A percentile compares a stretch with the other conserved stretches of the same genome.
Evolutionary conservation across 92 coral and sea anemone species (phyloP).

Genomic region (Porites evermanni): DNA sequence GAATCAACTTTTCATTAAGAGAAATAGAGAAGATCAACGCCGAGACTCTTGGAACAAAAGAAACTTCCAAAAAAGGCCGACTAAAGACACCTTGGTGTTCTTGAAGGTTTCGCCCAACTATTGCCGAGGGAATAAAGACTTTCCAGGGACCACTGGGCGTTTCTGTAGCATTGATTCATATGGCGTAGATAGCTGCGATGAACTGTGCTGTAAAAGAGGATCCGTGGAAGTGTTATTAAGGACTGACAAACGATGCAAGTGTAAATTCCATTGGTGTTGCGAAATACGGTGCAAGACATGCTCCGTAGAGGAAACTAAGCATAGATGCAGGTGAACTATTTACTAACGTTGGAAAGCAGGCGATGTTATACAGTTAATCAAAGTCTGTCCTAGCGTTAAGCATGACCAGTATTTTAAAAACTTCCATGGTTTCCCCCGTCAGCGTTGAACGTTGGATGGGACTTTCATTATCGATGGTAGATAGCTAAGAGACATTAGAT

Average conservation of each 20-base stretch:
- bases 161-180: slow-evolving; percentile 52
- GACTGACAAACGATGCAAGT: slow-evolving; percentile 52
- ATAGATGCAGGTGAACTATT: slow-evolving; percentile 70
- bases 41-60: slow-evolving; percentile 12
- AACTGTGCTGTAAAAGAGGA: slow-evolving; percentile 86
- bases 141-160: slow-evolving; percentile 70
- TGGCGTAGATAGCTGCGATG: slow-evolving; percentile 62
- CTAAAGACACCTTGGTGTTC: slow-evolving; percentile 43
- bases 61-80: slow-evolving; percentile 40
- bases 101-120: slow-evolving; percentile 63
- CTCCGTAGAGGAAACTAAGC: slow-evolving; percentile 40
- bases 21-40: slow-evolving; percentile 2
- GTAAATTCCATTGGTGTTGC: slow-evolving; percentile 89
- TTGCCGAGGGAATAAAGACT: slow-evolving; percentile 42
- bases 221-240: slow-evolving; percentile 29
- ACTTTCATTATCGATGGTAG: too few relatives aligned
- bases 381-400: too few relatives aligned
- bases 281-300: slow-evolving; percentile 79
- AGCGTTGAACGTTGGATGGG: too few relatives aligned
- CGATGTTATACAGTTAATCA: too few relatives aligned
- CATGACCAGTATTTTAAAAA: too few relatives aligned
- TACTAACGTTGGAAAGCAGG: too few relatives aligned
- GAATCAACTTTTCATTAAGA: slow-evolving; percentile 2
- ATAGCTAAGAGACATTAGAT: too few relatives aligned
- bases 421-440: too few relatives aligned